phyloP scores from a whole-genome alignment of 1,140 invertebrate genomes.

The Octopus sinensis region DNA sequence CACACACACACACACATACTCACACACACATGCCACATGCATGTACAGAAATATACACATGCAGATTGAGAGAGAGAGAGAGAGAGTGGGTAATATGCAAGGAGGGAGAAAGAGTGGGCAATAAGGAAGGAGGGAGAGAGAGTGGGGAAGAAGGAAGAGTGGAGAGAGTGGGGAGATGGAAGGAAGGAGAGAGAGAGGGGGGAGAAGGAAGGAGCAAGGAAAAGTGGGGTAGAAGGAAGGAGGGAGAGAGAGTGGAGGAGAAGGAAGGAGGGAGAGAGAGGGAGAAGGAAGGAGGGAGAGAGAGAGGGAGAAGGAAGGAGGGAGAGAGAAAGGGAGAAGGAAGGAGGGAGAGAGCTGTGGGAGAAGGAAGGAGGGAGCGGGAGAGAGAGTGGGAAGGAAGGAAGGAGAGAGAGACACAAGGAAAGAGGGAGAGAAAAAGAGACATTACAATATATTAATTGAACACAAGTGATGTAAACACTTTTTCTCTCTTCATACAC shows the following conservation, averaged over 20 bases:
- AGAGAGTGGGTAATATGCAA: neutral
- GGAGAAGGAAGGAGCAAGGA: neutral
- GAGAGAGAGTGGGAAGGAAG: neutral
- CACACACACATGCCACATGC: too few species aligned
- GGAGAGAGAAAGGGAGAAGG: neutral
- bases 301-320: neutral
- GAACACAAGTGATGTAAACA: too few species aligned
- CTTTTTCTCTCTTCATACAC: too few species aligned
- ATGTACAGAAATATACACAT: neutral
- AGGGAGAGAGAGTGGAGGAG: neutral
- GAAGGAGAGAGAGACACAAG: neutral
- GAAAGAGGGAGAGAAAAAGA: too few species aligned
- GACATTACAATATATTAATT: too few species aligned
- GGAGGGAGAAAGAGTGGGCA: neutral
- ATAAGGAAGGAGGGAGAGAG: neutral
- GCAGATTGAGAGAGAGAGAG: neutral
- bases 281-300: neutral
- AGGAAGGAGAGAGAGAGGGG: neutral
- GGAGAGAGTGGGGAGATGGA: neutral
- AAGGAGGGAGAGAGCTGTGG: neutral
- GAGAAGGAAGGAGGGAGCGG: neutral
- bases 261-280: neutral
- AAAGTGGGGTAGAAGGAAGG: neutral
- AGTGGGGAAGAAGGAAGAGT: neutral
- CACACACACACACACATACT: too few species aligned